Conservation (phyloP, 2,113 vertebrate species). For the Promerops cafer region DNA sequence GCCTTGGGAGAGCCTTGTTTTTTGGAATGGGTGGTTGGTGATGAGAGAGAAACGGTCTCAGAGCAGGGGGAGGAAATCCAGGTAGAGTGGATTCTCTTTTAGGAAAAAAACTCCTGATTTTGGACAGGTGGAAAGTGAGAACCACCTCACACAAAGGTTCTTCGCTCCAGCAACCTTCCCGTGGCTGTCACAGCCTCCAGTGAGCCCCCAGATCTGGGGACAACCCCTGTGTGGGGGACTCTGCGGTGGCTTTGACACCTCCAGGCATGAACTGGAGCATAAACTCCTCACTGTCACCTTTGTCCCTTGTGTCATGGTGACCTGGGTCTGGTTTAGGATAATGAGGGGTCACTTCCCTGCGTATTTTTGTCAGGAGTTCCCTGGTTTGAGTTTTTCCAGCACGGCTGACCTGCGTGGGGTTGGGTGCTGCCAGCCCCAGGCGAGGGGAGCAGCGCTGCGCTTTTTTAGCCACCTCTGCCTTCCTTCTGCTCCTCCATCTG, state of each 20-base stretch:
- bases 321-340: not conserved
- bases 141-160: not conserved
- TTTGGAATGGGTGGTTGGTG: not conserved
- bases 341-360: not conserved
- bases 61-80: not conserved
- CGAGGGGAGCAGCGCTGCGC: not conserved
- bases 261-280: not conserved
- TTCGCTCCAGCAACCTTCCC: not conserved
- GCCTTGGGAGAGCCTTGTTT: not conserved
- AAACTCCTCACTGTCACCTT: slow-evolving; percentile 2
- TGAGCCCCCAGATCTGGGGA: not conserved
- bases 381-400: not conserved
- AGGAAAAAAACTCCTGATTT: not conserved
- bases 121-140: not conserved
- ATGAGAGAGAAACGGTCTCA: not conserved
- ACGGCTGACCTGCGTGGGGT: not conserved
- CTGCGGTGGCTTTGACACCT: accelerated
- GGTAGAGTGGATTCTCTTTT: not conserved
- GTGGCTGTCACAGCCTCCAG: not conserved
- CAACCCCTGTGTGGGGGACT: accelerated
- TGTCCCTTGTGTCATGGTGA: not conserved
- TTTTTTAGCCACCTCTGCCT: not conserved
- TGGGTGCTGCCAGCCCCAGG: not conserved
- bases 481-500: not conserved
- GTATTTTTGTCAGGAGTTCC: not conserved